These are phyloP conservation scores for Apocheima hispidaria DNA, from an alignment of 2,888 invertebrate genomes.

Conservation along the genomic window DNA sequence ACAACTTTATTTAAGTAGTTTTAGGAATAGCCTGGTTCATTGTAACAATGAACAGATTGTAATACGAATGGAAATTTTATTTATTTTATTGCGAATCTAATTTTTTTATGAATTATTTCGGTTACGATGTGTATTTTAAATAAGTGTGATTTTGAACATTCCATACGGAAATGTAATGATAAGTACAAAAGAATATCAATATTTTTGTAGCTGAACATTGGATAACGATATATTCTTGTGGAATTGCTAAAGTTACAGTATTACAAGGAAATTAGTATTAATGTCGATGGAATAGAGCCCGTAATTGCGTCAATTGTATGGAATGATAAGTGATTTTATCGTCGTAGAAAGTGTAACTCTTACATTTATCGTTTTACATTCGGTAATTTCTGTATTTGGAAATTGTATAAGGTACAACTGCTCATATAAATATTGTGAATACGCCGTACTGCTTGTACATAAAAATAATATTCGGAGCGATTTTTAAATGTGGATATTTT, in stretches of 20 bases:
- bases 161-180: constrained; percentile 80
- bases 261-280: constrained; percentile 77
- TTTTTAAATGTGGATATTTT: constrained; percentile 80
- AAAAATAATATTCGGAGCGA: constrained; percentile 62
- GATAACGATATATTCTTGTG: constrained; percentile 66
- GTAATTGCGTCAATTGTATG: constrained; percentile 48
- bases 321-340: constrained; percentile 49
- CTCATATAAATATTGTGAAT: constrained; percentile 58
- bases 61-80: constrained; percentile 67
- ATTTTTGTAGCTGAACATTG: constrained; percentile 79
- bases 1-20: constrained; percentile 69
- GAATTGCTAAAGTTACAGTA: constrained; percentile 79
- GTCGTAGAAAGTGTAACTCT: constrained; percentile 61
- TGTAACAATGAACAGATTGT: constrained; percentile 59
- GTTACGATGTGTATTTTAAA: constrained; percentile 72
- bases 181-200: constrained; percentile 83
- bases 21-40: constrained; percentile 54
- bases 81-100: constrained; percentile 72
- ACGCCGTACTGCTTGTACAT: constrained; percentile 52
- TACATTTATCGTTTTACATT: constrained; percentile 75
- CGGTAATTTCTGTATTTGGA: constrained; percentile 71
- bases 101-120: constrained; percentile 62
- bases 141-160: constrained; percentile 82
- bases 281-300: constrained; percentile 49
- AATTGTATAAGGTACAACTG: constrained; percentile 63